phyloP scores from a whole-genome alignment of 2,888 invertebrate species.

The Oscheius myriophilus region DNA sequence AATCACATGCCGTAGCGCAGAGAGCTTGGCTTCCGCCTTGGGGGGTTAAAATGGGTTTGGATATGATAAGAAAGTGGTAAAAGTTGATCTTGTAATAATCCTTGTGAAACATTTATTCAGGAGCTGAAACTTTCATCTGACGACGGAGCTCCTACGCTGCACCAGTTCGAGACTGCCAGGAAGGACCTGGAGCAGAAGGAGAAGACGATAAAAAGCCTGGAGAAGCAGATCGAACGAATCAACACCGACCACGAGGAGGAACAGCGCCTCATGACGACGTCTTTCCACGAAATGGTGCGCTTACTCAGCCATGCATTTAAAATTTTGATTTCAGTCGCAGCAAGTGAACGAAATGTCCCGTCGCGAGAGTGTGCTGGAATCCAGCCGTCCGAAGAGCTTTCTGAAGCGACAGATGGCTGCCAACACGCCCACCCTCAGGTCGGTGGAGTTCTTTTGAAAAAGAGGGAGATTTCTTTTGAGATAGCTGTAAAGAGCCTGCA shows the following conservation, averaged over 20 bases:
- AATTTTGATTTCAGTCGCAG: conserved; percentile 3
- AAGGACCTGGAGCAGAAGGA: conserved; percentile 25
- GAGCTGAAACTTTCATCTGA: conserved; percentile 18
- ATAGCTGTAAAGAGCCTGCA: too few relatives aligned
- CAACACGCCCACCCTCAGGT: background rate
- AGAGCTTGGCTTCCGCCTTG: too few relatives aligned
- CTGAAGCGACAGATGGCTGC: background rate
- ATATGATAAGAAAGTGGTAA: too few relatives aligned
- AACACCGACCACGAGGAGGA: conserved; percentile 48
- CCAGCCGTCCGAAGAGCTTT: background rate
- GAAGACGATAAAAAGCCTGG: conserved; percentile 17
- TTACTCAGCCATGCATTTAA: background rate
- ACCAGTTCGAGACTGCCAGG: conserved; percentile 20
- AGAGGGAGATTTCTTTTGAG: too few relatives aligned
- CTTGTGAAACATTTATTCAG: conserved; percentile 1
- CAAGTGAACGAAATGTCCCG: background rate
- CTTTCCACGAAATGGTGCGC: conserved; percentile 39
- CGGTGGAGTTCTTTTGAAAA: background rate
- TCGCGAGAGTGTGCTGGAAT: background rate
- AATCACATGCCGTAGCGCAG: too few relatives aligned
- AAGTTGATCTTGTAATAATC: too few relatives aligned
- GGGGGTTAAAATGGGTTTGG: too few relatives aligned
- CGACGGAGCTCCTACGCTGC: conserved; percentile 9
- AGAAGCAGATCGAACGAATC: conserved; percentile 33
- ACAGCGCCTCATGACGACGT: conserved; percentile 45